A percentile compares a stretch with the other conserved stretches of the same genome.
Conservation (phyloP, 1,140 invertebrate genomes). For the Propsilocerus akamusi region DNA sequence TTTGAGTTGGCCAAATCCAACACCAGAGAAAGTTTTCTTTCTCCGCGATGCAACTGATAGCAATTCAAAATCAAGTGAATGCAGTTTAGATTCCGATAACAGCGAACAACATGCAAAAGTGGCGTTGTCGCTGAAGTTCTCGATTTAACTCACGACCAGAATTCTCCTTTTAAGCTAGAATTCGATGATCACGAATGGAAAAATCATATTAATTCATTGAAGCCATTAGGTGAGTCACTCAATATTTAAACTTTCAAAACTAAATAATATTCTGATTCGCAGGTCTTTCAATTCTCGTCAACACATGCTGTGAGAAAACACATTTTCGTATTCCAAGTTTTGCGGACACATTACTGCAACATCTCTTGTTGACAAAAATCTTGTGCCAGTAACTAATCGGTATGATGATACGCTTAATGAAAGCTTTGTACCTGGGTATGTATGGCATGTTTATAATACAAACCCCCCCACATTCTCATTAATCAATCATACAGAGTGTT, state of each 20-base stretch:
- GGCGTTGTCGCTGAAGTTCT: constrained; percentile 35
- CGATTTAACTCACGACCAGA: constrained; percentile 80
- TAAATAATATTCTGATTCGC: background rate
- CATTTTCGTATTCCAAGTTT: constrained; percentile 80
- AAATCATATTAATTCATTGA: constrained; percentile 64
- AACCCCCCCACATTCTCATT: too few relatives aligned
- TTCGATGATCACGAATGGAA: constrained; percentile 91
- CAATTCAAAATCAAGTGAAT: background rate
- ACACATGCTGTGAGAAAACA: constrained; percentile 81
- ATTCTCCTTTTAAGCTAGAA: constrained; percentile 72
- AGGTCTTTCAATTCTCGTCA: constrained; percentile 74
- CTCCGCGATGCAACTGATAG: constrained; percentile 48
- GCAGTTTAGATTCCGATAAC: too few relatives aligned
- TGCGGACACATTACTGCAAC: constrained; percentile 87
- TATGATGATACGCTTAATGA: constrained; percentile 27
- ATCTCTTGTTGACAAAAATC: constrained; percentile 52
- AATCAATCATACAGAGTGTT: too few relatives aligned
- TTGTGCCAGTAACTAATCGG: constrained; percentile 85
- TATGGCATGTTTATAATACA: too few relatives aligned
- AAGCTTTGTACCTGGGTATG: constrained; percentile 35
- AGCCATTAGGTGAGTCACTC: constrained; percentile 49
- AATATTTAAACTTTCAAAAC: background rate
- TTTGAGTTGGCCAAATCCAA: constrained; percentile 92
- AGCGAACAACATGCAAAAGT: constrained; percentile 15
- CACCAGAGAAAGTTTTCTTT: constrained; percentile 92